phyloP scores from a whole-genome alignment of 1,140 invertebrate species.

The Ceratina calcarata region DNA sequence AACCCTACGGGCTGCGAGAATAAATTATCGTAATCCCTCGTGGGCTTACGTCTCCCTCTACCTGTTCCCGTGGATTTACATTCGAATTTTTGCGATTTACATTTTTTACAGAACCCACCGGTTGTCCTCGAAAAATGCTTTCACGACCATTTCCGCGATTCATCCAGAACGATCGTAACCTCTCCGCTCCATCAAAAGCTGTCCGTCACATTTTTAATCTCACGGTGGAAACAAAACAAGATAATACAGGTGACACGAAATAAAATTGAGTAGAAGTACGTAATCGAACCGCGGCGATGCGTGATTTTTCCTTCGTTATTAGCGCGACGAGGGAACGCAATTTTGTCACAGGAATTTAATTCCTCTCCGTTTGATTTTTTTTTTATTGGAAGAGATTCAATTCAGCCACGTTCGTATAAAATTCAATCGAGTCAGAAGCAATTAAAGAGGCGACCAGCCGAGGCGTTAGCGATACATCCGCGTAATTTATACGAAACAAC shows the following conservation, averaged over 20 bases:
- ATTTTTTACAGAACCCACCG: slow-evolving; percentile 38
- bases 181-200: neutral
- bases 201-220: neutral
- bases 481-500: slow-evolving; percentile 52
- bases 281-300: neutral
- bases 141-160: slow-evolving; percentile 2
- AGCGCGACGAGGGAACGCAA: neutral
- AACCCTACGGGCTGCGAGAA: slow-evolving; percentile 59
- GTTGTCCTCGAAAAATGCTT: slow-evolving; percentile 2
- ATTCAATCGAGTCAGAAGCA: slow-evolving; percentile 29
- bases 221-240: neutral
- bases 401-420: neutral
- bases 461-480: slow-evolving; percentile 23
- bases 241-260: no score
- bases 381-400: neutral
- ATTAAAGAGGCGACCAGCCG: slow-evolving; percentile 19
- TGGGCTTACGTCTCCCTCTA: slow-evolving; percentile 40
- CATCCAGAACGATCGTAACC: slow-evolving; percentile 10
- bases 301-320: neutral
- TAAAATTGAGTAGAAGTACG: neutral
- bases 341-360: slow-evolving; percentile 3
- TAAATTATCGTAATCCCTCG: slow-evolving; percentile 58
- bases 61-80: slow-evolving; percentile 42
- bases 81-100: slow-evolving; percentile 60
- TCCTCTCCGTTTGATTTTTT: neutral